phyloP scores from a whole-genome alignment of 2,113 vertebrate genomes.

The Carlito syrichta region DNA sequence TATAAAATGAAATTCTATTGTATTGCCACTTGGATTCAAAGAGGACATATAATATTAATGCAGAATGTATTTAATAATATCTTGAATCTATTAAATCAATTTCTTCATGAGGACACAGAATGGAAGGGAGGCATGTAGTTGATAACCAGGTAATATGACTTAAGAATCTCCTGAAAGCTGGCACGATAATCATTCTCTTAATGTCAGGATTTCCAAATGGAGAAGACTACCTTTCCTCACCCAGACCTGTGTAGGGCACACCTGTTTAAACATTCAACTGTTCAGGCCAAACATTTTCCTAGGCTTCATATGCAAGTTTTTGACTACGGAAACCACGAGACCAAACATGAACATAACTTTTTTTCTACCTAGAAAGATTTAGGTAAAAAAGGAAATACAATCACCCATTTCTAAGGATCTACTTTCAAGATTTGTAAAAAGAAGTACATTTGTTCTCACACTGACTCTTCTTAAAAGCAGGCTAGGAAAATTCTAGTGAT shows the following conservation, averaged over 20 bases:
- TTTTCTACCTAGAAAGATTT: slow-evolving; percentile 52
- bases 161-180: slow-evolving; percentile 76
- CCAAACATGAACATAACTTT: not conserved
- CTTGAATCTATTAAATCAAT: slow-evolving; percentile 88
- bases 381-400: slow-evolving; percentile 44
- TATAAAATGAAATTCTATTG: slow-evolving; percentile 90
- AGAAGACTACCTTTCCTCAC: slow-evolving; percentile 35
- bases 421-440: slow-evolving; percentile 14
- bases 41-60: slow-evolving; percentile 89
- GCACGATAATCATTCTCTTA: not conserved
- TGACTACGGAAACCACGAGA: slow-evolving; percentile 45
- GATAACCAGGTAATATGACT: slow-evolving; percentile 82
- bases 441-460: not conserved
- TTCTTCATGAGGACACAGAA: slow-evolving; percentile 83
- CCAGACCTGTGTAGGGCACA: slow-evolving; percentile 17
- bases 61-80: slow-evolving; percentile 89
- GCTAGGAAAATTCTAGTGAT: slow-evolving; percentile 30
- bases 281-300: slow-evolving; percentile 62
- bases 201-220: slow-evolving; percentile 21
- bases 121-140: slow-evolving; percentile 75
- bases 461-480: slow-evolving; percentile 21
- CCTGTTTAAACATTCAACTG: slow-evolving; percentile 66
- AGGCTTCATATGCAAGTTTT: slow-evolving; percentile 52
- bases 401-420: slow-evolving; percentile 28
- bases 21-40: slow-evolving; percentile 87